These are phyloP conservation scores for Pyrgus malvae DNA, from an alignment of 2,888 invertebrate species.

Conservation along the genomic window DNA sequence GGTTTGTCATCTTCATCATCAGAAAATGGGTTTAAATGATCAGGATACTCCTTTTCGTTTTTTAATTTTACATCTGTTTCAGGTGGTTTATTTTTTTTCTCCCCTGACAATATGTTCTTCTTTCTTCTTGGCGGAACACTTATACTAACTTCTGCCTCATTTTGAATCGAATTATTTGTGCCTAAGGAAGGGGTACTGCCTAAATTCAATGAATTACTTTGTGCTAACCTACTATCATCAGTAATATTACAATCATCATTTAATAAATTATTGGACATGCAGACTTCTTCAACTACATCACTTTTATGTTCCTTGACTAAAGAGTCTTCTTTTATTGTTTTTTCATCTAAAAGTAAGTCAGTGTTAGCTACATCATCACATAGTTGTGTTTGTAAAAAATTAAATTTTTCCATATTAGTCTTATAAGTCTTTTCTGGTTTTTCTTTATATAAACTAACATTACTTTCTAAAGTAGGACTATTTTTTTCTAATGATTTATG, in stretches of 20 bases:
- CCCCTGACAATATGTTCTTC: constrained; percentile 47
- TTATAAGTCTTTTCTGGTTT: constrained; percentile 61
- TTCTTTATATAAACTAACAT: constrained; percentile 31
- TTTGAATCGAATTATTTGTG: constrained; percentile 39
- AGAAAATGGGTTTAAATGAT: constrained; percentile 91
- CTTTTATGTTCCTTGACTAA: neutral
- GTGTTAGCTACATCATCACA: constrained; percentile 45
- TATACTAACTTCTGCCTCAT: constrained; percentile 55
- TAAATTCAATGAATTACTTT: constrained; percentile 42
- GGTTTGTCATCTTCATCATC: constrained; percentile 82
- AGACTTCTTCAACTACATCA: neutral
- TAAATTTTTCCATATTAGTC: constrained; percentile 65
- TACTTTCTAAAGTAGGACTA: constrained; percentile 39
- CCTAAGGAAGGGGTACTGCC: constrained; percentile 35
- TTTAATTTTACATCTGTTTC: constrained; percentile 38
- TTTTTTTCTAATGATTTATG: constrained; percentile 27
- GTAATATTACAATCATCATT: constrained; percentile 59
- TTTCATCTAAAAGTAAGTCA: constrained; percentile 37
- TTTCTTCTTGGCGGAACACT: constrained; percentile 73
- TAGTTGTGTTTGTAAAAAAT: constrained; percentile 72
- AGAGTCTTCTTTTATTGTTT: too few species aligned
- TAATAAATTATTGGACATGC: constrained; percentile 23
- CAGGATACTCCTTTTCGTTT: constrained; percentile 83
- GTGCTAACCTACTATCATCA: constrained; percentile 67
- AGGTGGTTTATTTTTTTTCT: constrained; percentile 41